These are phyloP conservation scores for Dromas ardeola DNA, from an alignment of 2,113 vertebrate species.

Conservation along the genomic window DNA sequence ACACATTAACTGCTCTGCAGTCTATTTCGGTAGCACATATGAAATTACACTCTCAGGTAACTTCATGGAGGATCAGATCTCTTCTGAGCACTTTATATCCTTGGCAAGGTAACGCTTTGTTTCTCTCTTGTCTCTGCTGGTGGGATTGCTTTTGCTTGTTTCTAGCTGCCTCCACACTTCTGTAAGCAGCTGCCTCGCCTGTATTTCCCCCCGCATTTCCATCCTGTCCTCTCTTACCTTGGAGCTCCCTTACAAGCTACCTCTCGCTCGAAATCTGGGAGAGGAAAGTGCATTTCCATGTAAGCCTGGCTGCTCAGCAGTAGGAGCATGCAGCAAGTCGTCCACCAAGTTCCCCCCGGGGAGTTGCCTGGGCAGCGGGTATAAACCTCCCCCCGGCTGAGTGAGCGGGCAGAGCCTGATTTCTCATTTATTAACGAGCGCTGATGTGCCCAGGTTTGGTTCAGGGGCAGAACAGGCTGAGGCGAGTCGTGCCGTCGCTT, in stretches of 20 bases:
- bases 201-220: not conserved
- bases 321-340: accelerated
- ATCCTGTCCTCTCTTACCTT: not conserved
- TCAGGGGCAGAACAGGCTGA: not conserved
- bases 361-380: not conserved
- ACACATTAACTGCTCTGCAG: conserved; percentile 48
- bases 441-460: not conserved
- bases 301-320: not conserved
- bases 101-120: not conserved
- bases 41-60: conserved; percentile 6
- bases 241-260: not conserved
- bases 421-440: not conserved
- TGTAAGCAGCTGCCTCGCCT: not conserved
- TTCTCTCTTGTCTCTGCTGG: not conserved
- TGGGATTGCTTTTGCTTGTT: not conserved
- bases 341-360: accelerated
- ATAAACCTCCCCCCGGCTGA: not conserved
- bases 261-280: not conserved
- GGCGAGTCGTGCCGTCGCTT: accelerated
- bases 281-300: not conserved
- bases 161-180: not conserved
- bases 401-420: not conserved
- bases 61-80: not conserved
- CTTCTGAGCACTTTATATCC: not conserved
- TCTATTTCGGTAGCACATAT: conserved; percentile 21